Conservation (phyloP, 2,797 vertebrate species). For the Orientallactaga sibirica region DNA sequence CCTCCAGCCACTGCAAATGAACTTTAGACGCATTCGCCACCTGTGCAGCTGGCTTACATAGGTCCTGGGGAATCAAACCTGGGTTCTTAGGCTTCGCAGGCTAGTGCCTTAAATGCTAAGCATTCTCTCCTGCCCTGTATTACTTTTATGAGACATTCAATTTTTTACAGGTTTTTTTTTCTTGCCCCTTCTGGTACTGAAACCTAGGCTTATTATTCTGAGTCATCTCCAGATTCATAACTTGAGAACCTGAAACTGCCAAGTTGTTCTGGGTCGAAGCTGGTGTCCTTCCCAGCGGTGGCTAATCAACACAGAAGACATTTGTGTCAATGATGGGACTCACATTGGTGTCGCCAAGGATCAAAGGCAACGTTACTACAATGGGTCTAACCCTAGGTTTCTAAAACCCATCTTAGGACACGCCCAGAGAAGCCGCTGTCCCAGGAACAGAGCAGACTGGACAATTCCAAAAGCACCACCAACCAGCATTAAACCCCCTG, state of each 20-base stretch:
- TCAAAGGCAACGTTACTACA: not conserved
- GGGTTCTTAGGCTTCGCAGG: not conserved
- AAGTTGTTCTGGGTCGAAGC: not conserved
- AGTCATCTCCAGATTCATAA: not conserved
- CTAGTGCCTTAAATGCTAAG: not conserved
- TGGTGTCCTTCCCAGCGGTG: not conserved
- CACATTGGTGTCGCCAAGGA: too few relatives aligned
- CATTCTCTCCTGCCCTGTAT: not conserved
- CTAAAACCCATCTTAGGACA: not conserved
- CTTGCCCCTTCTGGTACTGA: not conserved
- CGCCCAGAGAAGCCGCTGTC: not conserved
- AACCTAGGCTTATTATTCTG: not conserved
- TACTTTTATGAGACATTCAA: slow-evolving; percentile 20
- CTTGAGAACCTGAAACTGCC: not conserved
- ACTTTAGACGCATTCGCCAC: not conserved
- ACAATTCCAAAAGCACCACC: too few relatives aligned
- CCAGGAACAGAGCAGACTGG: not conserved
- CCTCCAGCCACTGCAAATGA: too few relatives aligned
- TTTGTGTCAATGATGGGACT: too few relatives aligned
- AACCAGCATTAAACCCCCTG: not conserved
- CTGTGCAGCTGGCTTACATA: too few relatives aligned
- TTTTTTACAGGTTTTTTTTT: not conserved
- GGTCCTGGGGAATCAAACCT: too few relatives aligned
- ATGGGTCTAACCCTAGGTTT: not conserved
- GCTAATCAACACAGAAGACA: not conserved